phyloP scores from a whole-genome alignment of 2,113 vertebrate species.

The Mobula birostris region DNA sequence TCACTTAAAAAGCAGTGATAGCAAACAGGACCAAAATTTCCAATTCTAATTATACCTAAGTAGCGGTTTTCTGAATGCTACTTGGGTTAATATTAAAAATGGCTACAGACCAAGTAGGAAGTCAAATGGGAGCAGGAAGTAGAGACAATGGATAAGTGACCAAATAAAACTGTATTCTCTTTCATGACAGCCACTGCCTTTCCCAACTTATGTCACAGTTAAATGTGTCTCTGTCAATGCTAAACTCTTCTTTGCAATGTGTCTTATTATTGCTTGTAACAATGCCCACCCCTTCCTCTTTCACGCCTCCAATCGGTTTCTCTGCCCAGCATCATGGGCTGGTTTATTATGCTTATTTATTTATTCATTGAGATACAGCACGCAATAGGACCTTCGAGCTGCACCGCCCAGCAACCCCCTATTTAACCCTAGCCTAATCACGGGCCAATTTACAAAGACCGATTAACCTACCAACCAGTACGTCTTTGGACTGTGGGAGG shows the following conservation, averaged over 20 bases:
- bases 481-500: no score
- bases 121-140: neutral
- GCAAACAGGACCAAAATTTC: neutral
- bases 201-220: neutral
- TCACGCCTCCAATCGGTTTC: neutral
- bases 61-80: neutral
- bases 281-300: neutral
- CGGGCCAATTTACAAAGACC: no score
- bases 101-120: neutral
- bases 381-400: no score
- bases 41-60: no score
- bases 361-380: no score
- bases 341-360: neutral
- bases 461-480: no score
- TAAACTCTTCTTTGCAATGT: neutral
- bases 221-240: neutral
- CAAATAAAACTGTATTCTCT: neutral
- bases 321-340: neutral
- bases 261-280: neutral
- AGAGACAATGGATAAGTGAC: neutral
- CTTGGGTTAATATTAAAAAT: neutral
- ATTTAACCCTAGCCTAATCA: no score
- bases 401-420: no score
- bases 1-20: neutral
- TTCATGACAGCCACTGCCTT: neutral